Conservation (phyloP, 1,140 invertebrate genomes). For the Trypoxylus dichotomus region DNA sequence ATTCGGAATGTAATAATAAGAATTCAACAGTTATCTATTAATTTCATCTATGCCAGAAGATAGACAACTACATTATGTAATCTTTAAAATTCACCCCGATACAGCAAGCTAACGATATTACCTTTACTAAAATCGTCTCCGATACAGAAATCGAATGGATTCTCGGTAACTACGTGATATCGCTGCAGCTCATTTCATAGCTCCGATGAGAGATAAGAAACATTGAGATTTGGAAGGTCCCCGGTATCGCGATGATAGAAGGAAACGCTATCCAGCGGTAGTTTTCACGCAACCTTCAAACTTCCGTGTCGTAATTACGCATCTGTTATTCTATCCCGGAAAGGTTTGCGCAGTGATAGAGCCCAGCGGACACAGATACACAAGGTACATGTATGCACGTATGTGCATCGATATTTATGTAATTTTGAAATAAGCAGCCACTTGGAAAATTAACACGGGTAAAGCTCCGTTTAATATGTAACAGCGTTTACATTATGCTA, state of each 20-base stretch:
- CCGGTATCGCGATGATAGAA: neutral
- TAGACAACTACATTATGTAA: no score
- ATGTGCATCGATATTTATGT: neutral
- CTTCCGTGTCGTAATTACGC: neutral
- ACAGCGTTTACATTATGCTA: no score
- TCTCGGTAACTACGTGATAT: slow-evolving; percentile 1
- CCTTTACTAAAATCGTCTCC: neutral
- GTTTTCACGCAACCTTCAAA: neutral
- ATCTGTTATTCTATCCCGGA: neutral
- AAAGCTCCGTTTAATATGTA: no score
- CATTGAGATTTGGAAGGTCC: neutral
- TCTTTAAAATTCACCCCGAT: no score
- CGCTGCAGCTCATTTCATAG: neutral
- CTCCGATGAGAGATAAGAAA: neutral
- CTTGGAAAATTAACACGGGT: no score
- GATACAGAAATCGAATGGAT: neutral
- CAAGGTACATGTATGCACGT: no score
- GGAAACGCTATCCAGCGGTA: neutral
- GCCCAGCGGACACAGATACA: neutral
- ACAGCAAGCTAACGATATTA: neutral
- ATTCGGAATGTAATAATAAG: no score
- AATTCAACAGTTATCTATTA: no score
- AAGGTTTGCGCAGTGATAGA: neutral
- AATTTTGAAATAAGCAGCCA: neutral
- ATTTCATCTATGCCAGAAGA: no score